Evolutionary conservation across 2,888 invertebrate genomes (phyloP).

Genomic region (Melanostoma scalare): DNA sequence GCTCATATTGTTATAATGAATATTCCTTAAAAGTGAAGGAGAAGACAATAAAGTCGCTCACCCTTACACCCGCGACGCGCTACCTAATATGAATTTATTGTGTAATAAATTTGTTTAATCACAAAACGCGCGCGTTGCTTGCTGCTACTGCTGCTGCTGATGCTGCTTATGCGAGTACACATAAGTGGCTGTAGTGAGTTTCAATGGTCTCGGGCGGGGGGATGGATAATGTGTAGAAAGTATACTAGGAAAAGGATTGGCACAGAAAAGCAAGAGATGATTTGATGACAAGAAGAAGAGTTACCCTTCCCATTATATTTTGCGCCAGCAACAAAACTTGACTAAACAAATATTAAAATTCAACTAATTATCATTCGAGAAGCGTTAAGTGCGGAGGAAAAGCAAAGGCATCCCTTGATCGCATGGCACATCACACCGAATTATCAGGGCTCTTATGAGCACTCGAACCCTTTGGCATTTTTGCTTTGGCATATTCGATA

Average conservation of each 20-base stretch:
- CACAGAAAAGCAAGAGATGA: too few relatives aligned
- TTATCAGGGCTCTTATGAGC: conserved; percentile 27
- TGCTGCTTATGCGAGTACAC: conserved; percentile 52
- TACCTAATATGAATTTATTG: conserved; percentile 71
- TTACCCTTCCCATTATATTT: conserved; percentile 3
- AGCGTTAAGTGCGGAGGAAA: conserved; percentile 53
- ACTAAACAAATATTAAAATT: conserved; percentile 69
- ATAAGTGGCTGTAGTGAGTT: conserved; percentile 58
- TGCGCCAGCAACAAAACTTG: conserved; percentile 42
- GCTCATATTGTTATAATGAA: conserved; percentile 67
- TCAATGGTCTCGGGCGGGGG: conserved; percentile 32
- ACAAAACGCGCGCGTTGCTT: conserved; percentile 60
- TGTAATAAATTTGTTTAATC: conserved; percentile 72
- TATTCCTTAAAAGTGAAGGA: conserved; percentile 66
- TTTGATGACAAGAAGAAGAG: conserved; percentile 23
- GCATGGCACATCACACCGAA: conserved; percentile 21
- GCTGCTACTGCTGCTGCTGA: conserved; percentile 2
- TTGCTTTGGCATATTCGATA: conserved; percentile 44
- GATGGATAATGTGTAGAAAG: conserved; percentile 23
- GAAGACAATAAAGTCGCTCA: conserved; percentile 67
- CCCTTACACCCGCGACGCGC: conserved; percentile 64
- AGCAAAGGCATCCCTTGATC: conserved; percentile 33
- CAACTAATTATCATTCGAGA: conserved; percentile 67
- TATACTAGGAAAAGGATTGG: background rate
- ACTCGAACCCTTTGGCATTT: conserved; percentile 36